Conservation (phyloP, 1,140 invertebrate genomes). For the Dreissena rostriformis region DNA sequence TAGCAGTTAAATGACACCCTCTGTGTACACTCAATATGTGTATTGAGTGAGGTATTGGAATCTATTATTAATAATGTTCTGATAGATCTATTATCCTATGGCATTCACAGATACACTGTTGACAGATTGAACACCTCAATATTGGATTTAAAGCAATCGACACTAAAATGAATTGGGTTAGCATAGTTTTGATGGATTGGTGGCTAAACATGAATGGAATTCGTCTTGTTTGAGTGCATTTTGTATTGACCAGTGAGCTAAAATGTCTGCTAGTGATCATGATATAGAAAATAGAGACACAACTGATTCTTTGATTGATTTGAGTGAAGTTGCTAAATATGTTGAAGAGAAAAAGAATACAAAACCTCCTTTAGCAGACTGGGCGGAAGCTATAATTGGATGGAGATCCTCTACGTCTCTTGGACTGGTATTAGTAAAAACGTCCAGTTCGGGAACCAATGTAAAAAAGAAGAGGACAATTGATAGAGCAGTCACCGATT, state of each 20-base stretch:
- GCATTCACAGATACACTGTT: too few relatives aligned
- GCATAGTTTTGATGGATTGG: too few relatives aligned
- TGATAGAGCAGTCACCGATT: conserved; percentile 38
- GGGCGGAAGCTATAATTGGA: conserved; percentile 64
- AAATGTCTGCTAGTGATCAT: conserved; percentile 58
- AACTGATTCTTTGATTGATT: conserved; percentile 47
- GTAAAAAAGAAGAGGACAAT: conserved; percentile 53
- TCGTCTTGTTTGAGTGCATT: too few relatives aligned
- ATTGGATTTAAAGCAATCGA: too few relatives aligned
- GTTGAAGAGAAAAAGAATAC: conserved; percentile 31
- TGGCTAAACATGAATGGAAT: too few relatives aligned
- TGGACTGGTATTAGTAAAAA: conserved; percentile 54
- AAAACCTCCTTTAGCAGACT: conserved; percentile 55
- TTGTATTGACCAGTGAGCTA: neutral
- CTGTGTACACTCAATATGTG: too few relatives aligned
- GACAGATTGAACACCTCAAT: too few relatives aligned
- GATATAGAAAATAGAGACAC: conserved; percentile 57
- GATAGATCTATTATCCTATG: too few relatives aligned
- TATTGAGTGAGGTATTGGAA: too few relatives aligned
- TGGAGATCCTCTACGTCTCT: conserved; percentile 61
- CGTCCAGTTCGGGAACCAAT: conserved; percentile 19
- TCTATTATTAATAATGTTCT: too few relatives aligned
- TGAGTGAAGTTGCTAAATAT: conserved; percentile 56
- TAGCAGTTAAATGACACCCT: too few relatives aligned
- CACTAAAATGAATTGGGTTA: too few relatives aligned